A percentile compares a stretch with the other conserved stretches of the same genome.
Evolutionary conservation across 2,113 vertebrate species (phyloP).

Genomic region (Dendrocopos noguchii): DNA sequence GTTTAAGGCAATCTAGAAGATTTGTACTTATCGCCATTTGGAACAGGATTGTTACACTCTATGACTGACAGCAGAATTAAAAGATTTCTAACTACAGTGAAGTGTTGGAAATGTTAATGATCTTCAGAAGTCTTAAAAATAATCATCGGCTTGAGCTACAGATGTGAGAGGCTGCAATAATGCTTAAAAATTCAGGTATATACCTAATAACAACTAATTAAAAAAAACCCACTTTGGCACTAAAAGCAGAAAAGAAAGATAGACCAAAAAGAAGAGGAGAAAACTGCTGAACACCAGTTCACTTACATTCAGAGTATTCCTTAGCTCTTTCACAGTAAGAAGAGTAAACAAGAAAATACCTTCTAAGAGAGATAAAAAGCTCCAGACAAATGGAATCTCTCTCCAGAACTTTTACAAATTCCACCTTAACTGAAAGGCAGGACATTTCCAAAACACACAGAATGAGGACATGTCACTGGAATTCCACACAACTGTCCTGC

Average conservation of each 20-base stretch:
- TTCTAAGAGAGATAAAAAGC: background rate
- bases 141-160: background rate
- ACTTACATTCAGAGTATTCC: background rate
- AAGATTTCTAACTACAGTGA: conserved; percentile 31
- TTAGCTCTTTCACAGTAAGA: background rate
- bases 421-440: background rate
- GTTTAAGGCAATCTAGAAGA: conserved; percentile 72
- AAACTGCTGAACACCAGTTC: background rate
- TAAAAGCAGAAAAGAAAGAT: background rate
- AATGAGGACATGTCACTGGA: background rate
- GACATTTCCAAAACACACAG: background rate
- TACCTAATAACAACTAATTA: background rate
- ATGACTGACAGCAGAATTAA: conserved; percentile 65
- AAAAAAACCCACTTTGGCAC: background rate
- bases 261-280: background rate
- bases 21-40: conserved; percentile 65
- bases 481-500: background rate
- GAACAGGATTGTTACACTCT: conserved; percentile 64
- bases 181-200: background rate
- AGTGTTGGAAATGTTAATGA: conserved; percentile 62
- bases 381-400: accelerated
- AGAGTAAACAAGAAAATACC: background rate
- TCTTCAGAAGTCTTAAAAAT: conserved; percentile 11
- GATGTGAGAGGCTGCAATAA: background rate
- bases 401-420: background rate